Evolutionary conservation across 2,113 vertebrate genomes (phyloP).

Genomic region (Xyrauchen texanus): DNA sequence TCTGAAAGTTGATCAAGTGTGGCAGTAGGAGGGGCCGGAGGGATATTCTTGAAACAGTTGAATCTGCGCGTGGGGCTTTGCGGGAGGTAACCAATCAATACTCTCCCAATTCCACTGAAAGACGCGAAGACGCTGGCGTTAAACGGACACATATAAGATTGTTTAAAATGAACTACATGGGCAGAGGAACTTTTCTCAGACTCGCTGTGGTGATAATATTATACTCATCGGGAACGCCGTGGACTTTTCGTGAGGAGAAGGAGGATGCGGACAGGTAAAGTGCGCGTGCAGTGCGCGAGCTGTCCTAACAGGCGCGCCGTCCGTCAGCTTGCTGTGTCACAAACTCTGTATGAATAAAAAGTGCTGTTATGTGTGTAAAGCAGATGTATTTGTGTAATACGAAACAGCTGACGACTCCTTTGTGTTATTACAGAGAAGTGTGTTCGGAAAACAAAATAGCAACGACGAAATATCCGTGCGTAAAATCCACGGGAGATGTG

Average conservation of each 20-base stretch:
- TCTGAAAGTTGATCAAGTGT: conserved; percentile 12
- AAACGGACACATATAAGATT: conserved; percentile 12
- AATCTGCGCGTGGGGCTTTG: conserved; percentile 46
- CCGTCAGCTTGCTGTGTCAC: neutral
- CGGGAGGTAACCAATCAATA: conserved; percentile 55
- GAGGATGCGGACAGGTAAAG: conserved; percentile 81
- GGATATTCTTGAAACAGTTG: neutral
- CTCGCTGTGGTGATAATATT: conserved; percentile 67
- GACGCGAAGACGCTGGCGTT: neutral
- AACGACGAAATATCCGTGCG: conserved; percentile 88
- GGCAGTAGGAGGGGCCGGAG: conserved; percentile 30
- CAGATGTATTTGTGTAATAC: neutral
- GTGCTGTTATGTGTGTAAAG: neutral
- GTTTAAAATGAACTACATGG: conserved; percentile 63
- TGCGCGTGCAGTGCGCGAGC: neutral
- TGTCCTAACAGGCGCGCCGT: neutral
- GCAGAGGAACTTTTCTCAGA: conserved; percentile 57
- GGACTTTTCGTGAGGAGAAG: conserved; percentile 84
- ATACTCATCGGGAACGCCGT: conserved; percentile 78
- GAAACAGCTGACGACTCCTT: conserved; percentile 18
- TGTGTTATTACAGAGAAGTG: conserved; percentile 74
- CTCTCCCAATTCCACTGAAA: conserved; percentile 31
- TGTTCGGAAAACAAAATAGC: conserved; percentile 88
- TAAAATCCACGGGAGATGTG: conserved; percentile 85
- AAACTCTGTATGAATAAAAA: neutral